These are phyloP conservation scores for Rhorus exstirpatorius DNA, from an alignment of 2,888 invertebrate species.

Conservation along the genomic window DNA sequence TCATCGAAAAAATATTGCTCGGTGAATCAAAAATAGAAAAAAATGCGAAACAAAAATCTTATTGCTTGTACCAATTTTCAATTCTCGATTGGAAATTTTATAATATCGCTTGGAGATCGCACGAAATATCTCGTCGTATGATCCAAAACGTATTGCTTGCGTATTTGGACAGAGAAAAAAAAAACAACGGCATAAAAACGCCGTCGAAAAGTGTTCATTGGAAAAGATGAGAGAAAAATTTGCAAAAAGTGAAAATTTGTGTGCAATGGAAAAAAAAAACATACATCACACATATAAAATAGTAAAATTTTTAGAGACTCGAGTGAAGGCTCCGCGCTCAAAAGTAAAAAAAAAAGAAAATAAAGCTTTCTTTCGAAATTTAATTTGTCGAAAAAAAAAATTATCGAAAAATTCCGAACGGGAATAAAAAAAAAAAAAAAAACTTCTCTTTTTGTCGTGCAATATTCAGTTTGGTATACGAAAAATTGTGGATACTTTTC, in stretches of 20 bases:
- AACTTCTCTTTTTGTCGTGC: too few species aligned
- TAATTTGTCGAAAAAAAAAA: too few species aligned
- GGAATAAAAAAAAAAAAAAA: too few species aligned
- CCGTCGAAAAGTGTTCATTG: conserved; percentile 11
- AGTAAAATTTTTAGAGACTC: background rate
- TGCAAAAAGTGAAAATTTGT: background rate
- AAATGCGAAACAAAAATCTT: conserved; percentile 32
- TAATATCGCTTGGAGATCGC: conserved; percentile 37
- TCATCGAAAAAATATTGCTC: conserved; percentile 53
- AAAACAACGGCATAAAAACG: too few species aligned
- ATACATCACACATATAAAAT: background rate
- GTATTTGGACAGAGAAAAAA: conserved; percentile 19
- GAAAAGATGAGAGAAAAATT: background rate
- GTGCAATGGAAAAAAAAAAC: conserved; percentile 3
- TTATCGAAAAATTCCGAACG: too few species aligned
- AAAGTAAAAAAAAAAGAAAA: background rate
- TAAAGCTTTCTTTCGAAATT: too few species aligned
- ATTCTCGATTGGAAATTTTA: conserved; percentile 39
- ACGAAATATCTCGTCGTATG: conserved; percentile 28
- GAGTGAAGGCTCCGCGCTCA: background rate
- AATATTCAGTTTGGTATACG: too few species aligned
- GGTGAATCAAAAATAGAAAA: conserved; percentile 17
- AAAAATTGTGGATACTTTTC: too few species aligned
- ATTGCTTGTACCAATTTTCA: conserved; percentile 36
- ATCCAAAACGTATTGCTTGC: conserved; percentile 16